These are phyloP conservation scores for Caenorhabditis japonica DNA, from an alignment of 2,888 invertebrate species.

Conservation along the genomic window DNA sequence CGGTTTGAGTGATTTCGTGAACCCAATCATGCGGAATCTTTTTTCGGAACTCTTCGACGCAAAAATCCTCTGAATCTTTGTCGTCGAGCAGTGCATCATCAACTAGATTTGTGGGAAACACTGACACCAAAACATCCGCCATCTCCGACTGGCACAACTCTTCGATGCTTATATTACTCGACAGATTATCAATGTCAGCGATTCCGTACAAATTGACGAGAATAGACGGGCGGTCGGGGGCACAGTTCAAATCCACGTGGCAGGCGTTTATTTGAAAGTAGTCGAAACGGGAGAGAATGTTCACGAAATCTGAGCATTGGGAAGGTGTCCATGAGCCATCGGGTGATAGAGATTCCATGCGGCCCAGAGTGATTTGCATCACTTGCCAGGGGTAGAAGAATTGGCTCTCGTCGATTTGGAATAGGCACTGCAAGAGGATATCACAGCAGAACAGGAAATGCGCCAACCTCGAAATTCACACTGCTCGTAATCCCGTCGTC, in stretches of 20 bases:
- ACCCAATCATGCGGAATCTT: constrained; percentile 11
- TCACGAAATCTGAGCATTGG: neutral
- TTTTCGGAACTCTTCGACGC: constrained; percentile 13
- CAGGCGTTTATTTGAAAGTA: constrained; percentile 20
- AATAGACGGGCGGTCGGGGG: constrained; percentile 17
- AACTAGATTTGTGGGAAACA: constrained; percentile 11
- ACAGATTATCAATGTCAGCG: neutral
- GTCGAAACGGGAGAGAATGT: constrained; percentile 6
- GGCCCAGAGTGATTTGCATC: constrained; percentile 33
- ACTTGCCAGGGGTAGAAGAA: constrained; percentile 40
- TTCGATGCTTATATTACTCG: constrained; percentile 11
- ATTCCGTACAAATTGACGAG: constrained; percentile 23
- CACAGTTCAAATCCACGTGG: constrained; percentile 8
- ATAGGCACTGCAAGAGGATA: constrained; percentile 27
- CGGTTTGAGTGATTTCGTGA: neutral
- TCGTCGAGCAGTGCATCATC: neutral
- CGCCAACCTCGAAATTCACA: constrained; percentile 14
- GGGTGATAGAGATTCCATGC: constrained; percentile 7
- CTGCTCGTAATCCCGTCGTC: constrained; percentile 13
- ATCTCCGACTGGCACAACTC: constrained; percentile 14
- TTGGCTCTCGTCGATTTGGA: constrained; percentile 16
- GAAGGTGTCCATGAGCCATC: constrained; percentile 2
- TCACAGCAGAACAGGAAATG: neutral
- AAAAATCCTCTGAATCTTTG: constrained; percentile 2
- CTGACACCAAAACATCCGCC: constrained; percentile 1